Percentiles rank a stretch among this genome's conserved stretches.
These are phyloP conservation scores for Nezara viridula DNA, from an alignment of 2,888 invertebrate species.

Conservation along the genomic window DNA sequence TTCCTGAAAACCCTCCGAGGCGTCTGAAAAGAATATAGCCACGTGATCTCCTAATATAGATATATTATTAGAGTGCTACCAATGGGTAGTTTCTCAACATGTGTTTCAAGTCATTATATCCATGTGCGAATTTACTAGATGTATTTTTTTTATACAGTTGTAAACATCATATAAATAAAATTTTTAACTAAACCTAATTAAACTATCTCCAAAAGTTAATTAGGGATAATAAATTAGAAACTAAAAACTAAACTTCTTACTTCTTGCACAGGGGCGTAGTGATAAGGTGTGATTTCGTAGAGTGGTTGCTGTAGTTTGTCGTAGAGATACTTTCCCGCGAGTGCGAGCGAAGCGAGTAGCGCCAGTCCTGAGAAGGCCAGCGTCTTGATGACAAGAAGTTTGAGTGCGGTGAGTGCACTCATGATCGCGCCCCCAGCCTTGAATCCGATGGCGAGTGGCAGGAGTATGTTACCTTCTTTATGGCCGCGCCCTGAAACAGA, in stretches of 20 bases:
- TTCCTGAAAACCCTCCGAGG: too few species aligned
- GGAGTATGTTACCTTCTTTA: constrained; percentile 75
- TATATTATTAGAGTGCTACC: too few species aligned
- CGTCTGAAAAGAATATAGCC: too few species aligned
- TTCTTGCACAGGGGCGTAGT: constrained; percentile 8
- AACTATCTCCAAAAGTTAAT: too few species aligned
- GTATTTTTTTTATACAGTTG: too few species aligned
- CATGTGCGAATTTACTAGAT: too few species aligned
- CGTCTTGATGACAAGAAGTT: constrained; percentile 77
- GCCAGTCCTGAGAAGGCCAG: constrained; percentile 80
- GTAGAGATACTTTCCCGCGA: constrained; percentile 69
- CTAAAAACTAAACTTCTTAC: neutral
- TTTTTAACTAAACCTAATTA: too few species aligned
- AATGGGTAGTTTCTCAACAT: too few species aligned
- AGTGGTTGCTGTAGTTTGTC: constrained; percentile 62
- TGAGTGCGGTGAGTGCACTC: constrained; percentile 75
- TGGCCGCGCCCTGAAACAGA: constrained; percentile 72
- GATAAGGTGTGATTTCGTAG: constrained; percentile 19
- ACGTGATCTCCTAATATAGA: too few species aligned
- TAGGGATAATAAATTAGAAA: too few species aligned
- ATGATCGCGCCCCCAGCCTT: constrained; percentile 77
- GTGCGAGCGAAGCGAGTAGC: constrained; percentile 75
- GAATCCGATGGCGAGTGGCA: constrained; percentile 79
- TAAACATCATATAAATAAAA: too few species aligned
- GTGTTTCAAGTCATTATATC: too few species aligned